Evolutionary conservation across 2,888 invertebrate species (phyloP).

Genomic region (Quadroppia sp.): DNA sequence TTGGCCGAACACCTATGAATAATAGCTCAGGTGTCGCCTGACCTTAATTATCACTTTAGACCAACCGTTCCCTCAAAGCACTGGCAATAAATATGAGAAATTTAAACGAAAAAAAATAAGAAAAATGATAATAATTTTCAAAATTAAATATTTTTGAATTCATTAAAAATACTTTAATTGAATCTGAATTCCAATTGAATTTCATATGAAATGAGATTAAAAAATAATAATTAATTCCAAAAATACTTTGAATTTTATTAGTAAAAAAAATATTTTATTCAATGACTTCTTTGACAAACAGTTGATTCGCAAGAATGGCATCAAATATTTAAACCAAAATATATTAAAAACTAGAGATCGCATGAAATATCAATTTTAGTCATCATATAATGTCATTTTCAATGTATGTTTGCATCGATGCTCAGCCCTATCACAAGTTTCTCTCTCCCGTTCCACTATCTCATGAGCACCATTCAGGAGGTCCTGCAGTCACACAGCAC

Average conservation of each 20-base stretch:
- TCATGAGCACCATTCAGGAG: neutral
- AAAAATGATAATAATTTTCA: no score
- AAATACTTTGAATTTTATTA: neutral
- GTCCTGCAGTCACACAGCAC: neutral
- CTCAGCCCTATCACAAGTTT: neutral
- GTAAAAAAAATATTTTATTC: neutral
- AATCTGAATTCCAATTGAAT: neutral
- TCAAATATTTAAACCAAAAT: neutral
- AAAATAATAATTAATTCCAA: neutral
- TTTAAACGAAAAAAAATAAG: no score
- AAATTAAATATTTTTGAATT: no score
- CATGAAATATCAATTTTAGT: neutral
- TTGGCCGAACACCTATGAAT: neutral
- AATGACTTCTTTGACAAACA: neutral
- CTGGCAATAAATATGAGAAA: no score
- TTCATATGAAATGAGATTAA: neutral
- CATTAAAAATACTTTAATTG: no score
- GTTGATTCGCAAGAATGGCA: neutral
- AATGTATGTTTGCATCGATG: slow-evolving; percentile 8
- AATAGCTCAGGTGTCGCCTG: neutral
- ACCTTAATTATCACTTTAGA: slow-evolving; percentile 15
- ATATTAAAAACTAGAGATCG: neutral
- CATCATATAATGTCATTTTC: slow-evolving; percentile 25
- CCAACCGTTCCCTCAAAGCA: neutral
- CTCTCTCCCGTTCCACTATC: neutral